Evolutionary conservation across 2,888 invertebrate genomes (phyloP).

Genomic region (Chironomus tentans): DNA sequence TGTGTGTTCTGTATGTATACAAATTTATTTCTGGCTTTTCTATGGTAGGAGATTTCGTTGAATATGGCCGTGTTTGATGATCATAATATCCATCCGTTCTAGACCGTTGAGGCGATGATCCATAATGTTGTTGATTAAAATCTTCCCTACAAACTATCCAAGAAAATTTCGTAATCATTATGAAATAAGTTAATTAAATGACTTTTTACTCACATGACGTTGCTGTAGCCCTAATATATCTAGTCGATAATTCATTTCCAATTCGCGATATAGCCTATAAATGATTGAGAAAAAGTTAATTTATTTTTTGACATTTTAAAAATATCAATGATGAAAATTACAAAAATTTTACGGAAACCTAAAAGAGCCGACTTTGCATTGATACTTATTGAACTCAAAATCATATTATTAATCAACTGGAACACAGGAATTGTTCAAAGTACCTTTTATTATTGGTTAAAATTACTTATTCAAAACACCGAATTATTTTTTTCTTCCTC

Average conservation of each 20-base stretch:
- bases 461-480: neutral
- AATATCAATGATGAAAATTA: neutral
- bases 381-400: neutral
- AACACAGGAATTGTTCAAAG: neutral
- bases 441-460: neutral
- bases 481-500: too few species aligned
- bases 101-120: neutral
- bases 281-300: neutral
- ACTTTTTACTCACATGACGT: neutral
- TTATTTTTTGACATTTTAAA: neutral
- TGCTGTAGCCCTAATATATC: neutral
- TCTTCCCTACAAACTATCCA: neutral
- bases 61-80: constrained; percentile 38
- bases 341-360: neutral
- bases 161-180: neutral
- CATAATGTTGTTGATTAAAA: neutral
- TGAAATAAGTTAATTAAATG: neutral
- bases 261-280: neutral
- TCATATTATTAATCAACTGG: neutral
- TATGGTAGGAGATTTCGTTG: constrained; percentile 32
- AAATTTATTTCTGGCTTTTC: constrained; percentile 43
- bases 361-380: neutral
- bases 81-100: neutral
- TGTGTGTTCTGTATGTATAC: constrained; percentile 66
- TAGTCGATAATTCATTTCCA: neutral